A percentile compares a stretch with the other conserved stretches of the same genome.
Conservation (phyloP, 2,888 invertebrate genomes). For the Drosophila paracracens region DNA sequence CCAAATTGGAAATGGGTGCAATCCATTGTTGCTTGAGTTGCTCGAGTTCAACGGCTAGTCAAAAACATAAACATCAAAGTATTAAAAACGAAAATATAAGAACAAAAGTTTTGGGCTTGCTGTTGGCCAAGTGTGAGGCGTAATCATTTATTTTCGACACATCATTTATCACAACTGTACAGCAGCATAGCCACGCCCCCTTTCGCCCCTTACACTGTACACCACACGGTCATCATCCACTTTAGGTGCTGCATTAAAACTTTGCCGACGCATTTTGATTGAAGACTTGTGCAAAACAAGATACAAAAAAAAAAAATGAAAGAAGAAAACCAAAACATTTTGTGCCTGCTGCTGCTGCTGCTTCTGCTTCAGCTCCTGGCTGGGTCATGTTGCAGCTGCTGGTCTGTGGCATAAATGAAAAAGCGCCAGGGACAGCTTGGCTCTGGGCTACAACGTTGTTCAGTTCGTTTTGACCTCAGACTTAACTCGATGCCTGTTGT, state of each 20-base stretch:
- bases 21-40: slow-evolving; percentile 26
- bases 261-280: slow-evolving; percentile 78
- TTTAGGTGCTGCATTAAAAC: slow-evolving; percentile 65
- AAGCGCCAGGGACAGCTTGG: slow-evolving; percentile 18
- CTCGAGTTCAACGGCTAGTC: not conserved
- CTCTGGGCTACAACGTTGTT: slow-evolving; percentile 7
- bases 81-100: slow-evolving; percentile 17
- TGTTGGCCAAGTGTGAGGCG: slow-evolving; percentile 40
- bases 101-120: slow-evolving; percentile 23
- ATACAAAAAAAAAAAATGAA: slow-evolving; percentile 13
- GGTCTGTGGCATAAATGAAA: slow-evolving; percentile 18
- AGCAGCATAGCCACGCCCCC: slow-evolving; percentile 54
- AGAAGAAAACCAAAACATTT: slow-evolving; percentile 21
- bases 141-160: slow-evolving; percentile 81
- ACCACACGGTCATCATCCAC: slow-evolving; percentile 1
- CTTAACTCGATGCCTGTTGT: slow-evolving; percentile 39
- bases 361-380: not conserved
- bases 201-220: not conserved
- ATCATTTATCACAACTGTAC: slow-evolving; percentile 69
- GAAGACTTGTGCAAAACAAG: slow-evolving; percentile 57
- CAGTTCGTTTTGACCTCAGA: slow-evolving; percentile 33
- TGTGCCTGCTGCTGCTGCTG: not conserved
- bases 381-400: not conserved
- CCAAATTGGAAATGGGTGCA: not conserved
- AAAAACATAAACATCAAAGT: slow-evolving; percentile 24